Base-by-base conservation (phyloP, 2,797 vertebrate genomes). In the Sardinella longiceps region DNA sequence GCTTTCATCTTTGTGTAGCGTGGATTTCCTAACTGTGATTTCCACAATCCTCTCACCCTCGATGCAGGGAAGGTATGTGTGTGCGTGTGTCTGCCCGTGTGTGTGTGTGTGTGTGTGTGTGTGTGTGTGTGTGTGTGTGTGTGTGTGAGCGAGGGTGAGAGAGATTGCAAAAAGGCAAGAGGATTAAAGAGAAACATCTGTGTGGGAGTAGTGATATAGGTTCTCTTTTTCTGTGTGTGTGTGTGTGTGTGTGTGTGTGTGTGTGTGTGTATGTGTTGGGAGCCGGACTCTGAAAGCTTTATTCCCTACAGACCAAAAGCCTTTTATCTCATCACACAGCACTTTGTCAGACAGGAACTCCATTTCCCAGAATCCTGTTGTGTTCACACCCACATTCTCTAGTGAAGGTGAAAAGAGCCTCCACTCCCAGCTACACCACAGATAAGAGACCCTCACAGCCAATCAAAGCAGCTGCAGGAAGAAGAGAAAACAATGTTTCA, bases 381-480 rank as follows among this genome's bases (percentile, higher is more conserved):
- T 90, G 89, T 93, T 94, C 92, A 90, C 92, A 90, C 88, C 51
- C 18, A 86, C 25, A 66, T 81, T 86, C 87, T 87, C 4, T 12
- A 2, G 25, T 63, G 25, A 30, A 63, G 60, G 28, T 63, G 60
- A 63, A 30, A 63, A 63, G 28, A 63, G 60, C 60, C 28, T 63
- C 2, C 0, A 63, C 25, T n/a, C 60, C 60, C 25, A 28, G 2
- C 2, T 30, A 30, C 28, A 3, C 60, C 60, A 30, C 2, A 60
- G n/a, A n/a, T n/a, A n/a, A n/a, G 58, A 1, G 58, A 1, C 7
- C 7, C 5, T 20, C 58, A 25, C 9, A 28, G 2, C 0, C 14
- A 63, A 30, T 11, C 60, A 25, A 3, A 3, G 14, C 10, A 30
- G 25, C 2, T 0, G 6, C 11, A 63, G 11, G 11, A 63, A 6